Evolutionary conservation across 1,140 invertebrate genomes (phyloP).

Genomic region (Brachionus rubens): DNA sequence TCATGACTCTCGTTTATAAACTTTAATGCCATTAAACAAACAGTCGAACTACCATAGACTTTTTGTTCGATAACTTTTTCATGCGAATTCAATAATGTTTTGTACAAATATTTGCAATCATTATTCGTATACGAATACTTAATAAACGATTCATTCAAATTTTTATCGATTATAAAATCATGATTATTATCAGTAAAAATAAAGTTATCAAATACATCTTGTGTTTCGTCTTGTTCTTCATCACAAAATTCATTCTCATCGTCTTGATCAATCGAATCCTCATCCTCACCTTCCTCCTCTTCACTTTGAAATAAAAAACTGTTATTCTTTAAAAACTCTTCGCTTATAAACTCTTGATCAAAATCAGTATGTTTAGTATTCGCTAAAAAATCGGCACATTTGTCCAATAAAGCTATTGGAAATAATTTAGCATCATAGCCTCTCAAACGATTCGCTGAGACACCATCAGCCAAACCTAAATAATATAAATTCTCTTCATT

Average conservation of each 20-base stretch:
- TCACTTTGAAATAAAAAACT: neutral
- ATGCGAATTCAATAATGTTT: neutral
- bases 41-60: constrained; percentile 40
- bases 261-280: neutral
- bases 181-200: neutral
- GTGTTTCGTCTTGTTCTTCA: neutral
- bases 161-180: constrained; percentile 5
- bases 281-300: neutral
- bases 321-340: constrained; percentile 24
- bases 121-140: neutral
- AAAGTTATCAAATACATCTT: neutral
- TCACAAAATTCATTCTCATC: constrained; percentile 9
- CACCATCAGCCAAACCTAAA: constrained; percentile 42
- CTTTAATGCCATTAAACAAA: constrained; percentile 32
- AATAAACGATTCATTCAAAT: neutral
- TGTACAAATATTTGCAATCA: constrained; percentile 36
- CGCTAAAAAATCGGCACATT: neutral
- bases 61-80: neutral
- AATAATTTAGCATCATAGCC: constrained; percentile 43
- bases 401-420: neutral
- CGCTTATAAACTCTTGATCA: neutral
- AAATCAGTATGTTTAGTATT: neutral
- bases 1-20: constrained; percentile 1
- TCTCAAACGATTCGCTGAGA: constrained; percentile 9
- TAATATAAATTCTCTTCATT: constrained; percentile 8